These are phyloP conservation scores for Cabera pusaria DNA, from an alignment of 2,888 invertebrate genomes.

Conservation along the genomic window DNA sequence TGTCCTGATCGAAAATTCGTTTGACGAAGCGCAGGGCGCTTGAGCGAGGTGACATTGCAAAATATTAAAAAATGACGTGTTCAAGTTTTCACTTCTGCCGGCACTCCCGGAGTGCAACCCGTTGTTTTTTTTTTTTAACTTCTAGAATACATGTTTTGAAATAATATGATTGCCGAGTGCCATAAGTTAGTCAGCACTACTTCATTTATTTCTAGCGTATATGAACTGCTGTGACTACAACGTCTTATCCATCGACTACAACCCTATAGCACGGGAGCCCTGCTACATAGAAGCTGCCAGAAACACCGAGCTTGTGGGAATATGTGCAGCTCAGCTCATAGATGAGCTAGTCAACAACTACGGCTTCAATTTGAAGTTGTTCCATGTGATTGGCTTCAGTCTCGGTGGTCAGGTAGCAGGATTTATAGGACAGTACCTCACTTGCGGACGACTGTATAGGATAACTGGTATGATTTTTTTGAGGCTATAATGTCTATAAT, in stretches of 20 bases:
- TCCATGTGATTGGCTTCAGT: slow-evolving; percentile 86
- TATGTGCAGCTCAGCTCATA: slow-evolving; percentile 83
- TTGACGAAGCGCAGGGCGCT: no score
- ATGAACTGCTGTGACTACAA: slow-evolving; percentile 82
- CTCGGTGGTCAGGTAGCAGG: slow-evolving; percentile 85
- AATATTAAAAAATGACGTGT: no score
- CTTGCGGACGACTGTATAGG: slow-evolving; percentile 66
- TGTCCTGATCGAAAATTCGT: no score
- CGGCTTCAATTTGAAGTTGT: slow-evolving; percentile 61
- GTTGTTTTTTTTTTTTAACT: no score
- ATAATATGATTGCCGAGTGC: no score
- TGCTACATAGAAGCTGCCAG: slow-evolving; percentile 84
- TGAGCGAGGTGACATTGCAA: no score
- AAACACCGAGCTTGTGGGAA: slow-evolving; percentile 84
- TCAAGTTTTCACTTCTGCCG: no score
- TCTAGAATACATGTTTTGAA: no score
- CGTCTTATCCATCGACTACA: slow-evolving; percentile 85
- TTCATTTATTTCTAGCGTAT: slow-evolving; percentile 71
- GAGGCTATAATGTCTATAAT: no score
- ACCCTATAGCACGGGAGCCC: slow-evolving; percentile 79
- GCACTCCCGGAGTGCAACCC: no score
- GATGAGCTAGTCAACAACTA: slow-evolving; percentile 69
- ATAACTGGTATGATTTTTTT: slow-evolving; percentile 73
- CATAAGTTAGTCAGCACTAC: no score
- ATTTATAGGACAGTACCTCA: slow-evolving; percentile 70